Percentiles rank a stretch among this genome's conserved stretches.
These are phyloP conservation scores for Tipula helvola DNA, from an alignment of 2,888 invertebrate genomes.

Conservation along the genomic window DNA sequence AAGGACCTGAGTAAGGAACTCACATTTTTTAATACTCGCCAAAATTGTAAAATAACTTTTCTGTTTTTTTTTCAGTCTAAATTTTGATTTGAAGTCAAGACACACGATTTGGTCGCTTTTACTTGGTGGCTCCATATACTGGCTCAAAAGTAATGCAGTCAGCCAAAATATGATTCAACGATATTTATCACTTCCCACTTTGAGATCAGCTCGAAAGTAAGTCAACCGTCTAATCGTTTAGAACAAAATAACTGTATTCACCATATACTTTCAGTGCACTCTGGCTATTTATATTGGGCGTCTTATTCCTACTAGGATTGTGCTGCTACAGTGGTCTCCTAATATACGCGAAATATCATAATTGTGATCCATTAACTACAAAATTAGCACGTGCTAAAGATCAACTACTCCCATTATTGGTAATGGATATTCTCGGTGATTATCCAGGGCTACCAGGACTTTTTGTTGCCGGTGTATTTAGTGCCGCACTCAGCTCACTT, in stretches of 20 bases:
- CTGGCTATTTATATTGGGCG: conserved; percentile 63
- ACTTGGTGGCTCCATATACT: conserved; percentile 58
- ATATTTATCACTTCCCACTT: conserved; percentile 54
- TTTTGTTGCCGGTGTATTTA: conserved; percentile 82
- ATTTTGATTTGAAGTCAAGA: conserved; percentile 54
- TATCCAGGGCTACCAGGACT: conserved; percentile 74
- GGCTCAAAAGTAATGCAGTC: conserved; percentile 58
- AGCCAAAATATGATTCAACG: conserved; percentile 73
- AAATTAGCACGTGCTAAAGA: conserved; percentile 59
- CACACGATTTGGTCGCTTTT: conserved; percentile 59
- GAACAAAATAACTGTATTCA: background rate
- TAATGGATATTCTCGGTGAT: conserved; percentile 70
- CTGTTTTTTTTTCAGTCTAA: conserved; percentile 37
- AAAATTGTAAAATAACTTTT: background rate
- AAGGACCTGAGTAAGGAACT: conserved; percentile 43
- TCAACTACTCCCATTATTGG: conserved; percentile 67
- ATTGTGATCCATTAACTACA: conserved; percentile 74
- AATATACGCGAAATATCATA: conserved; percentile 71
- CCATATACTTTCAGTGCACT: conserved; percentile 30
- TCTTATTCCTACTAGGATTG: conserved; percentile 57
- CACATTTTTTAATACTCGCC: background rate
- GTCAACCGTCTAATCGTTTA: background rate
- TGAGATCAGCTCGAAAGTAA: conserved; percentile 48
- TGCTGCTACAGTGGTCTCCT: conserved; percentile 77
- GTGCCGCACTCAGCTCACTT: conserved; percentile 74